Base-by-base conservation (phyloP, 2,888 invertebrate species). In the Formica aserva region DNA sequence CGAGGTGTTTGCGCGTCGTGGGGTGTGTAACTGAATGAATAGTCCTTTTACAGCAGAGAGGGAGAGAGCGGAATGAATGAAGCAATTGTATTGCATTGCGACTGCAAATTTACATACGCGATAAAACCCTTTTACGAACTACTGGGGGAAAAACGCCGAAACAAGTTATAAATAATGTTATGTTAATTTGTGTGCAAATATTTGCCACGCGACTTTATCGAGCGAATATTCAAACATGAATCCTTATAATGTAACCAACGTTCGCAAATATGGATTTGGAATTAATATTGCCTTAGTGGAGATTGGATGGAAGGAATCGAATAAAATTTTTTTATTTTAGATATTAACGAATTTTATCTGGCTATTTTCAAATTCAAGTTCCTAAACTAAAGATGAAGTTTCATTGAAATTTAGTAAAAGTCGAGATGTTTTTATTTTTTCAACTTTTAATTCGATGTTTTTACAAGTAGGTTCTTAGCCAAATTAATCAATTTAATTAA, bases 1-100 rank as follows among this genome's bases (percentile, higher is more conserved):
- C 52, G 57, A 77, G 85, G 71, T 83, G 85, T 85, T 89, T 89
- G 78, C 87, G 82, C 82, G 85, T 72, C 66, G 69, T 69, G 77
- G 60, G 55, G 76, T 84, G 76, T 1, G n/a, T 38, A 72, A 13
- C 18, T 29, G 57, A 77, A 76, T 89, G 86, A 89, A 89, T 89
- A 85, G 80, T 74, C 82, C 87, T 85, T 87, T 89, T 84, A 85
- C 89, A 60, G 62, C n/a, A 29, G 83, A 69, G 41, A 4, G 15
- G 15, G 22, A 26, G 29, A 62, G 18, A 52, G 38, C 38, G 5
- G 45, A 77, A 71, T 88, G 82, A 88, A 88, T 89, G 83, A 82
- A 52, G 55, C 82, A 87, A 83, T 76, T 88, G 89, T 85, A 55
- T 29, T 63, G 48, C 62, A 29, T 15, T 35, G 41, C 13, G 29